Conservation (phyloP, 2,797 vertebrate species). For the Danio choprae region DNA sequence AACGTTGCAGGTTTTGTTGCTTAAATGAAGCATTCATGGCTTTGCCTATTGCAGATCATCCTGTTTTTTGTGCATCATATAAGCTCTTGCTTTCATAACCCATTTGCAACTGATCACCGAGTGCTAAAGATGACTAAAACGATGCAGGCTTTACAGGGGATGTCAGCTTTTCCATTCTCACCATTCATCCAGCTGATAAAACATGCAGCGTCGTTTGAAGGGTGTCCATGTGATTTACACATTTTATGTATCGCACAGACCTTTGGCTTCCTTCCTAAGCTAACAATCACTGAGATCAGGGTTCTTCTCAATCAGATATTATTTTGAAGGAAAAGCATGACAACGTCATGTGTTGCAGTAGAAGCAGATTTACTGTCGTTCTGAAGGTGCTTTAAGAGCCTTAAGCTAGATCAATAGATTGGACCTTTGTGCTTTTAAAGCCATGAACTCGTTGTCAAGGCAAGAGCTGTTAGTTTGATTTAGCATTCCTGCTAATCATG, state of each 20-base stretch:
- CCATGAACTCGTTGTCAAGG: constrained; percentile 24
- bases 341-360: constrained; percentile 27
- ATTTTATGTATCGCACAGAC: constrained; percentile 1
- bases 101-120: constrained; percentile 6
- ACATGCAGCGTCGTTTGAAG: neutral
- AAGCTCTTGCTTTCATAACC: constrained; percentile 37
- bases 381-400: constrained; percentile 28
- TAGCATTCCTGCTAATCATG: constrained; percentile 48
- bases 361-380: constrained; percentile 46
- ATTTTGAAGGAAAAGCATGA: neutral
- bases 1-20: neutral
- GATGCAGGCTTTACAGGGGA: neutral
- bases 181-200: neutral
- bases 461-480: constrained; percentile 54
- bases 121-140: constrained; percentile 8
- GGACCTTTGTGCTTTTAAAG: constrained; percentile 45
- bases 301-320: constrained; percentile 6
- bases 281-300: neutral
- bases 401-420: constrained; percentile 51
- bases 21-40: constrained; percentile 3
- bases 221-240: neutral
- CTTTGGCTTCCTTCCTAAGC: neutral
- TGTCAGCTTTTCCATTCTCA: neutral
- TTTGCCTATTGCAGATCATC: neutral
- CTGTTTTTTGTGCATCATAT: constrained; percentile 15